These are phyloP conservation scores for Oceanodroma leucorhoa DNA, from an alignment of 2,797 vertebrate genomes.

Conservation along the genomic window DNA sequence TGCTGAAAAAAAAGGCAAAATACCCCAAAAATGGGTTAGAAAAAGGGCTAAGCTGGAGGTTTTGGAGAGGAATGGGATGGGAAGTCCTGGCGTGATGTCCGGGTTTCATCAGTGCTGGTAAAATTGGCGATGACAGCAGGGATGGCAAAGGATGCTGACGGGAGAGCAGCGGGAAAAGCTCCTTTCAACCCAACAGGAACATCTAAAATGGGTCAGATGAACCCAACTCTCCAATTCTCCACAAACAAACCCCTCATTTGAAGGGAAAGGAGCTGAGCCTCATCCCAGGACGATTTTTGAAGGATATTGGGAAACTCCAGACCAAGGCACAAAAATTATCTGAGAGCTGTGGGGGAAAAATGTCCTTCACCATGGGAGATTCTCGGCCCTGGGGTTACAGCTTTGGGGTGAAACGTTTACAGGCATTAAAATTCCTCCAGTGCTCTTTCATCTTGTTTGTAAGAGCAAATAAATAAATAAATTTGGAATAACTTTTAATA, in stretches of 20 bases:
- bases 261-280: neutral
- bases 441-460: neutral
- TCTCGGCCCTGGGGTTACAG: neutral
- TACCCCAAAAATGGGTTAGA: neutral
- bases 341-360: neutral
- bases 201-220: neutral
- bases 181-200: neutral
- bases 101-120: accelerated
- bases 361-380: accelerated
- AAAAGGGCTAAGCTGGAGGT: neutral
- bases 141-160: neutral
- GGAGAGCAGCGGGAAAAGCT: neutral
- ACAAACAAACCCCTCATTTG: accelerated
- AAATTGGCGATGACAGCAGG: neutral
- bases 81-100: neutral
- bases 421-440: accelerated
- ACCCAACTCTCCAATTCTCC: accelerated
- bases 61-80: neutral
- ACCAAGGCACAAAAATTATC: accelerated
- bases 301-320: neutral
- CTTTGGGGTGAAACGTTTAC: neutral
- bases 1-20: neutral
- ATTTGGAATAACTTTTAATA: neutral
- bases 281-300: neutral
- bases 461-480: neutral